Base-by-base conservation (phyloP, 2,888 invertebrate species). In the Congeria kusceri region DNA sequence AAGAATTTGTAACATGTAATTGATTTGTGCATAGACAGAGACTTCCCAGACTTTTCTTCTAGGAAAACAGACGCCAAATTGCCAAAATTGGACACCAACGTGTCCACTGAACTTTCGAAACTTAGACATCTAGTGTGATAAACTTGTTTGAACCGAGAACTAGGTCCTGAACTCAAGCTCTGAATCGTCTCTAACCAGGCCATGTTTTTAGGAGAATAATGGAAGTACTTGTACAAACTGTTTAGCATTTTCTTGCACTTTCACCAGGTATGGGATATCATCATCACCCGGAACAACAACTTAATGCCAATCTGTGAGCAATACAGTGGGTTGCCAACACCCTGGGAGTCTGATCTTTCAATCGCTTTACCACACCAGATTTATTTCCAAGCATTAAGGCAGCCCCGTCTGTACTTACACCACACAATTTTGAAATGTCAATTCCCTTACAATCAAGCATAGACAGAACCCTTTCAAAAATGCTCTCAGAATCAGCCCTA, bases 301-400 rank as follows among this genome's bases (percentile, higher is more conserved):
- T 62, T 66, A 49, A 15, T 20, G 49, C 18, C 20, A 49, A 65
- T 49, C 74, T 59, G 47, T 80, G 65, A 1, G 77, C 73, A 18
- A 74, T 77, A 46, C 77, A 81, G 23, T 81, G 77, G 5, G 71
- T 77, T 5, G 70, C 62, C 27, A 77, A 47, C n/a, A 74, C 15
- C 63, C 65, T 59, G 46, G 63, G 67, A n/a, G 57, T 49, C 18
- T 61, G 25, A 46, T 73, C 56, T 39, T 65, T 76, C 20, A 80
- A 29, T 47, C 76, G 53, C 47, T 69, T 72, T 2, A 81, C 76
- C 56, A 84, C 76, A 61, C 78, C 84, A 32, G 62, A 72, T 68
- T 32, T 76, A 28, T 66, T 73, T 1, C 78, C 78, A 57, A 70
- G 64, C 76, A 78, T 76, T 20, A 83, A 71, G 44, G 77, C 69